A percentile compares a stretch with the other conserved stretches of the same genome.
These are phyloP conservation scores for Dasyurus viverrinus DNA, from an alignment of 2,113 vertebrate species.

Conservation along the genomic window DNA sequence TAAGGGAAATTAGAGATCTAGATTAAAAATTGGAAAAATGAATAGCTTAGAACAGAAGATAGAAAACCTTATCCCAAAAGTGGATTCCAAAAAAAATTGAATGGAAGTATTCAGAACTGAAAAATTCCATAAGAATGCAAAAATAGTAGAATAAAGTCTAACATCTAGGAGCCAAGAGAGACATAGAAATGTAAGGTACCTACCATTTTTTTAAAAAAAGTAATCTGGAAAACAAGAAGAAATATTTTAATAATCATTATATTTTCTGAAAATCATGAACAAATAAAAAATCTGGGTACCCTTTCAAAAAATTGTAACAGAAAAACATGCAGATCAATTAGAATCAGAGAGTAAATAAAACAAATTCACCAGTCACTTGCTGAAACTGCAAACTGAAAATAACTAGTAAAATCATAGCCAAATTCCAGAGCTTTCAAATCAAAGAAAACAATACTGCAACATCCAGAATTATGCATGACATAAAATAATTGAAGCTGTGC, in stretches of 20 bases:
- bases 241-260: neutral
- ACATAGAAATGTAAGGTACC: neutral
- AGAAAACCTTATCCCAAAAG: no score
- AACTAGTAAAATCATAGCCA: neutral
- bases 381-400: neutral
- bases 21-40: no score
- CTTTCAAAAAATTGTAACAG: neutral
- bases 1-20: no score
- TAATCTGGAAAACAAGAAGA: neutral
- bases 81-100: no score
- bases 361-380: neutral
- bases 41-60: no score
- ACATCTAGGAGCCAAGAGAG: neutral
- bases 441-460: neutral
- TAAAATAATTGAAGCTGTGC: neutral
- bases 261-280: neutral
- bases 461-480: neutral
- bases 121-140: neutral
- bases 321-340: neutral
- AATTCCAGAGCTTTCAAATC: neutral
- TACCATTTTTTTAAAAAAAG: neutral
- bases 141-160: neutral
- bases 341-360: neutral
- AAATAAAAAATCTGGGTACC: neutral
- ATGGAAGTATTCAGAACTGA: no score